These are phyloP conservation scores for Lichenostomus cassidix DNA, from an alignment of 2,113 vertebrate genomes.

Conservation along the genomic window DNA sequence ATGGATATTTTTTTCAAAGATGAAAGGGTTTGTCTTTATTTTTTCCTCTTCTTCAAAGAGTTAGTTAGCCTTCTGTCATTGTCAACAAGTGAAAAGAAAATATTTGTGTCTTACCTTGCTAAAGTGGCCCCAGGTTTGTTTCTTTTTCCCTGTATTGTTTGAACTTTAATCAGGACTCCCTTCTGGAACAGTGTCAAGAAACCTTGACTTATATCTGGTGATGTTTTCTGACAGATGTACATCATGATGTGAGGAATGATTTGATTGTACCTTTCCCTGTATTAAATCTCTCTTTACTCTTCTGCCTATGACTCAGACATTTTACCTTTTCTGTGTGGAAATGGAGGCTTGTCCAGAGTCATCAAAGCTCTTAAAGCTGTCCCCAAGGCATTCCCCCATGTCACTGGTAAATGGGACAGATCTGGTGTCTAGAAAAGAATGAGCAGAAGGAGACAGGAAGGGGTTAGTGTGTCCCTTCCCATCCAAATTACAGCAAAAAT, in stretches of 20 bases:
- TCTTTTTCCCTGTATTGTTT: neutral
- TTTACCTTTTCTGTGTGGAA: neutral
- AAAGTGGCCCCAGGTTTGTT: neutral
- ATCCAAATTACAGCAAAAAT: neutral
- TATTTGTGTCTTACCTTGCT: neutral
- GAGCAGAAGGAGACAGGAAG: neutral
- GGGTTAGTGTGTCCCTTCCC: neutral
- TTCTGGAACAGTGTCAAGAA: neutral
- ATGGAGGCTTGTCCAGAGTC: neutral
- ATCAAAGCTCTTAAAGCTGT: neutral
- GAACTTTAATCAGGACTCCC: neutral
- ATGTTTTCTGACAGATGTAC: neutral
- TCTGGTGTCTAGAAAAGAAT: neutral
- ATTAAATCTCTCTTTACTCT: neutral
- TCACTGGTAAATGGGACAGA: neutral
- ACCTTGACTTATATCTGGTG: neutral
- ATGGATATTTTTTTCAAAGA: neutral
- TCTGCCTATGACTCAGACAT: neutral
- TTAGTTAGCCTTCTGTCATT: neutral
- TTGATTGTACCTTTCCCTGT: neutral
- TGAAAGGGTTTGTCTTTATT: neutral
- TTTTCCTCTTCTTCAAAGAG: neutral
- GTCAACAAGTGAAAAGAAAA: neutral
- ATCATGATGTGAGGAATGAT: neutral
- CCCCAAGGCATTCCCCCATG: neutral